Percentiles rank a stretch among this genome's conserved stretches.
Conservation (phyloP, 2,888 invertebrate genomes). For the Heliconius aoede region DNA sequence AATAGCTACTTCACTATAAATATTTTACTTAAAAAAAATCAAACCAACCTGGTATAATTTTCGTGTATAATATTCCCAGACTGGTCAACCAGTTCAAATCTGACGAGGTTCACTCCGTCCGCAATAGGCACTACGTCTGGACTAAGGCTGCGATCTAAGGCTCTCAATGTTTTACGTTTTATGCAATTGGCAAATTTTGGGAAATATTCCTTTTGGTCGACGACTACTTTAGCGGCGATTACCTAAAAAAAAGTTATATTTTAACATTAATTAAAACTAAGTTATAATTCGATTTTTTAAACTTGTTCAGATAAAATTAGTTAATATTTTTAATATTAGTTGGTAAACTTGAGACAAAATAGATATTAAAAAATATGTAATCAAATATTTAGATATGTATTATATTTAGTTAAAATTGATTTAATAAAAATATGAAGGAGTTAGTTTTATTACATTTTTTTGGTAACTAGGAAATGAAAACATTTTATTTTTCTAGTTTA, state of each 20-base stretch:
- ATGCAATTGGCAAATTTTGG: conserved; percentile 80
- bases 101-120: conserved; percentile 85
- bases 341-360: no score
- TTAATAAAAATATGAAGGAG: no score
- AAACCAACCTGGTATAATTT: conserved; percentile 68
- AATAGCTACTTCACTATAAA: background rate
- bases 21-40: background rate
- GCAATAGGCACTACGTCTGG: conserved; percentile 85
- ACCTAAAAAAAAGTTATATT: conserved; percentile 57
- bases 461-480: no score
- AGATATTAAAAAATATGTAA: no score
- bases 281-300: no score
- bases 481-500: background rate
- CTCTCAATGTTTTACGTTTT: conserved; percentile 81
- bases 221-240: conserved; percentile 73
- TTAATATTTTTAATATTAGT: no score
- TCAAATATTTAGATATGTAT: no score
- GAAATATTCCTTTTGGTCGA: conserved; percentile 77
- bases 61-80: conserved; percentile 72
- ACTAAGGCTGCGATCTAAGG: conserved; percentile 84
- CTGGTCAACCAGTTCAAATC: conserved; percentile 76
- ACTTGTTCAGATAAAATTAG: no score
- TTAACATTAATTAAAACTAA: no score
- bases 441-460: no score
- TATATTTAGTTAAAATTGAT: no score